Evolutionary conservation across 64 coral and sea anemone species (phyloP).

Genomic region (Acropora tenuis): DNA sequence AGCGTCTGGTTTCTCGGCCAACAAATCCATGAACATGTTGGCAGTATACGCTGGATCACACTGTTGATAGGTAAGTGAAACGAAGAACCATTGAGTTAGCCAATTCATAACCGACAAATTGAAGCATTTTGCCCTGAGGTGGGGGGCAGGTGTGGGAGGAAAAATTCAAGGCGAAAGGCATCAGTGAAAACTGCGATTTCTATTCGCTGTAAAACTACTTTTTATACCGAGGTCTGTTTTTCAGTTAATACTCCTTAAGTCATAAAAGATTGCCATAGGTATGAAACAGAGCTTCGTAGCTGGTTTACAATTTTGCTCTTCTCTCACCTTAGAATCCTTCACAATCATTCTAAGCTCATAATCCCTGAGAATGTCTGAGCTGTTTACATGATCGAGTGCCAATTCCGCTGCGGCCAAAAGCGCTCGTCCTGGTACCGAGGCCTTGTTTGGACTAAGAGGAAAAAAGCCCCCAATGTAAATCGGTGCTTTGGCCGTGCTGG

Average conservation of each 20-base stretch:
- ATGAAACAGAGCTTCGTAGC: too few species aligned
- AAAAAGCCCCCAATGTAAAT: slow-evolving; percentile 84
- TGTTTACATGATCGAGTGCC: slow-evolving; percentile 78
- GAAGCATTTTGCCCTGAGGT: too few species aligned
- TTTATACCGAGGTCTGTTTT: too few species aligned
- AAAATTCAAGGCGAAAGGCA: too few species aligned
- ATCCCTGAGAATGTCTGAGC: slow-evolving; percentile 49
- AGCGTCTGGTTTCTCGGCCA: slow-evolving; percentile 38
- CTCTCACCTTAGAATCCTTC: slow-evolving; percentile 79
- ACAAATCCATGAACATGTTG: slow-evolving; percentile 88
- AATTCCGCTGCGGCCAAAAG: slow-evolving; percentile 73
- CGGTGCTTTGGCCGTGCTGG: slow-evolving; percentile 33
- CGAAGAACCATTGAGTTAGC: too few species aligned
- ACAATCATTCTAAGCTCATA: slow-evolving; percentile 86
- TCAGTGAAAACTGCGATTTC: too few species aligned
- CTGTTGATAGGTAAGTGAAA: slow-evolving; percentile 8
- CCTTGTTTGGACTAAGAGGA: slow-evolving; percentile 90
- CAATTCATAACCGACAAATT: too few species aligned
- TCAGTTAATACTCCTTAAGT: too few species aligned
- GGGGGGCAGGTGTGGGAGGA: too few species aligned
- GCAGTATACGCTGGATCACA: slow-evolving; percentile 89
- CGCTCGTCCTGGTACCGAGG: slow-evolving; percentile 76
- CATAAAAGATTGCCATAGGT: too few species aligned
- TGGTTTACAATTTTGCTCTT: background rate
- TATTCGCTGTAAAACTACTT: too few species aligned